Percentiles rank a stretch among this genome's conserved stretches.
phyloP scores from a whole-genome alignment of 2,113 vertebrate species.

The Suricata suricatta region DNA sequence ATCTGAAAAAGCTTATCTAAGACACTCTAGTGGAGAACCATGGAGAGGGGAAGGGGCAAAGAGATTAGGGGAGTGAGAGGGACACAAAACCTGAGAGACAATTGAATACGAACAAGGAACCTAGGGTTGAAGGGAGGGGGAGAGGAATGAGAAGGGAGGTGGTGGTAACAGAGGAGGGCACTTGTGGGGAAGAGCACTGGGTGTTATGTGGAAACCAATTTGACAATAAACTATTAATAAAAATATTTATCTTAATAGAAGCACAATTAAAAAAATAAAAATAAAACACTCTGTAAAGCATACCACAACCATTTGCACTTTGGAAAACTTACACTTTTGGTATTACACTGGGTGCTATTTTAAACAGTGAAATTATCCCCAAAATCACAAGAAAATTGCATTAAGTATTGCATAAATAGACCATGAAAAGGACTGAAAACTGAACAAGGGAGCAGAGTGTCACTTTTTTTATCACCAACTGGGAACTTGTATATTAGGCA shows the following conservation, averaged over 20 bases:
- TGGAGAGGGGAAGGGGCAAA: too few relatives aligned
- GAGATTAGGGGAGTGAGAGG: too few relatives aligned
- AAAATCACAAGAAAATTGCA: not conserved
- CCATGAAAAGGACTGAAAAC: not conserved
- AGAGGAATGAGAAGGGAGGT: too few relatives aligned
- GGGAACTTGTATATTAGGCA: not conserved
- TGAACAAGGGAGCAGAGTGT: not conserved
- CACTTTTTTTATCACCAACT: not conserved
- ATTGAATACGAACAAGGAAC: too few relatives aligned
- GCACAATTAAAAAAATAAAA: too few relatives aligned
- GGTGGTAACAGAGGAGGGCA: too few relatives aligned
- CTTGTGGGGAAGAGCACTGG: too few relatives aligned
- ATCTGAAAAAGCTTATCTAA: not conserved
- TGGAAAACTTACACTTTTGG: not conserved
- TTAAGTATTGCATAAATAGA: not conserved
- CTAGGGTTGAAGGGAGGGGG: too few relatives aligned
- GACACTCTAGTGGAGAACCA: not conserved
- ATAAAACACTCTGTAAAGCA: not conserved
- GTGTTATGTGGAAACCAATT: too few relatives aligned
- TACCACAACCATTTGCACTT: not conserved
- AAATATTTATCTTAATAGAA: too few relatives aligned
- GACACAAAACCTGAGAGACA: too few relatives aligned
- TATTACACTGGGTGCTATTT: not conserved
- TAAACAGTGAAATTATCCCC: not conserved
- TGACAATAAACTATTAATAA: too few relatives aligned